Percentiles rank a stretch among this genome's conserved stretches.
These are phyloP conservation scores for Mastomys coucha DNA, from an alignment of 2,113 vertebrate genomes.

Conservation along the genomic window DNA sequence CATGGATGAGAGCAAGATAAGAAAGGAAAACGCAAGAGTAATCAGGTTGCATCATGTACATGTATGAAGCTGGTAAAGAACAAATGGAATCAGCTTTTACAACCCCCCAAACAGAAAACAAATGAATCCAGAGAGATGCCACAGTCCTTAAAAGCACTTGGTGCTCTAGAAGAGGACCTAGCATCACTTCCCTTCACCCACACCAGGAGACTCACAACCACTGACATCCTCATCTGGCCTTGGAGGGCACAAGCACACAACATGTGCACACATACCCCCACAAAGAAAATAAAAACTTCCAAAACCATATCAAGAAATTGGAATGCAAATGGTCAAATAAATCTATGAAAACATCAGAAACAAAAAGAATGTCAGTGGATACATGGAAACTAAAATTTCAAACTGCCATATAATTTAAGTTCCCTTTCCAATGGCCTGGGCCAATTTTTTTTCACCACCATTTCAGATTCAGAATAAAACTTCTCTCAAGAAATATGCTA, in stretches of 20 bases:
- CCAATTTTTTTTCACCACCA: neutral
- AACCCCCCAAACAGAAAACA: neutral
- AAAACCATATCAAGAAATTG: neutral
- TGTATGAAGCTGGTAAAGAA: no score
- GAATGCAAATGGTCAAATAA: neutral
- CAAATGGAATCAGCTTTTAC: no score
- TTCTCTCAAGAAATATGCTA: constrained; percentile 4
- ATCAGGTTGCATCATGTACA: no score
- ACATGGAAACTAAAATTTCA: constrained; percentile 13
- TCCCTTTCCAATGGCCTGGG: neutral
- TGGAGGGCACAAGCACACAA: neutral
- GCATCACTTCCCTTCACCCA: neutral
- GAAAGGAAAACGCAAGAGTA: no score
- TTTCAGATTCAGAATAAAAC: constrained; percentile 13
- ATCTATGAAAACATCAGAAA: neutral
- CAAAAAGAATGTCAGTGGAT: neutral
- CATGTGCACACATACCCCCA: neutral
- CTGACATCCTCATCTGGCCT: neutral
- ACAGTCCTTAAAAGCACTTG: neutral
- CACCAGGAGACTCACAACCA: neutral
- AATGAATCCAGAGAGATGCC: neutral
- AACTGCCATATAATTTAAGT: neutral
- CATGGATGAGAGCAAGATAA: neutral
- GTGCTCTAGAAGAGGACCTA: neutral
- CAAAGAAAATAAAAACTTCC: neutral